Evolutionary conservation across 2,888 invertebrate genomes (phyloP), one percentile per base, ranked within the genome.

Genomic region (Tethea ocularis): DNA sequence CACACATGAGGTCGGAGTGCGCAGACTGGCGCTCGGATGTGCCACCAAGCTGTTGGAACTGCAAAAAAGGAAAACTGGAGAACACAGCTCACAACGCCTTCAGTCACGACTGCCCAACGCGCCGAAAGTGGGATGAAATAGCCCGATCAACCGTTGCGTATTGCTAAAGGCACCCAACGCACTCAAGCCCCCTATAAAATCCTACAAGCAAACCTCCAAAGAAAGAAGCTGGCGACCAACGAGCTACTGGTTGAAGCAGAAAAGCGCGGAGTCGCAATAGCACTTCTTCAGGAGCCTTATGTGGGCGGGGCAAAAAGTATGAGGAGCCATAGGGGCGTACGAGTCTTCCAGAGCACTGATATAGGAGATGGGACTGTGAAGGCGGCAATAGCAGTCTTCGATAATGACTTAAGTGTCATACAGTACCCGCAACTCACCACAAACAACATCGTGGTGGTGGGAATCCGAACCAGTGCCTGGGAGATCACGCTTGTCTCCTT

Each of bases 391-490:
- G 56, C 54, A 20, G 51, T 59, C 3, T 24, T 24, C 4, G 33
- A 53, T 13, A 8, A 26, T 1, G 33, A 53, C 5, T 2, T 46
- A 20, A 26, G 13, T 8, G 33, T 33, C 8, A 8, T 33, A 11
- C 33, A 15, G 26, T 54, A 38, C n/a, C 13, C 15, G 10, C 17
- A 33, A 33, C 33, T 33, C 33, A 33, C 24, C 22, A 22, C 38
- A 6, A 52, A 53, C 1, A 68, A 66, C 56, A 60, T 66, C 29
- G 62, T 55, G 0, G 66, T 62, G 23, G 56, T 62, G 5, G 41
- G 23, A 10, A 53, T 71, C n/a, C 26, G 26, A 23, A 68, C 65
- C n/a, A 41, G 52, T 5, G 59, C 60, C 7, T 62, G 66, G 64
- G 38, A 60, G 8, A 59, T 72, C 0, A 10, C 36, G 0, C 26